Base-by-base conservation (phyloP, 37 sponge, comb jelly and placozoan genomes). In the Dysidea cf. avara region DNA sequence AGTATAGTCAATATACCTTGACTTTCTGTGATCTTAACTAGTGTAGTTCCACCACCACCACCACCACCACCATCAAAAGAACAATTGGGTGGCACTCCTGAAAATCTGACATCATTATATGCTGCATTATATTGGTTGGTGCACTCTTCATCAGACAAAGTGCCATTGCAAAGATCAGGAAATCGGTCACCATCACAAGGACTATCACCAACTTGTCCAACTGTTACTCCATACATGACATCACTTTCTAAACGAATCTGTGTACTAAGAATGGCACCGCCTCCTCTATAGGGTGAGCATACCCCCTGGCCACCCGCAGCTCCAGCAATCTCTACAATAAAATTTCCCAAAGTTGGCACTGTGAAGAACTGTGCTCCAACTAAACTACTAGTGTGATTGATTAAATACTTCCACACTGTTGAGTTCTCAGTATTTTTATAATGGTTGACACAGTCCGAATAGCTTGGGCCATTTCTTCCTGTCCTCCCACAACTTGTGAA, bases 221-320 rank as follows among this genome's bases (percentile, higher is more conserved):
- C 76, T 13, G 74, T 28, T 3, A 86, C 75, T 2, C 72, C 40
- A 22, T 76, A 21, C n/a, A n/a, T n/a, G n/a, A n/a, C n/a, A 13
- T 74, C 54, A 16, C 53, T 3, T 14, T 57, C 70, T n/a, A 86
- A 7, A 1, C 39, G 2, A 3, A 79, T 31, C 11, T n/a, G 53
- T 14, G 13, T 34, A 28, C n/a, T 65, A 24, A 50, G 18, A 16
- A 75, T 34, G 5, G 52, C 47, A 22, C 87, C 80, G 12, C 11
- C 12, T 12, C 81, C 81, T 17, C 21, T 50, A 39, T 22, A 7
- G 18, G 34, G 48, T 24, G 51, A 80, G 46, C 87, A 86, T 40
- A 86, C 18, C 0, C 87, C 87, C 2, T 38, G 34, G 20, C 87
- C 87, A 30, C 87, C 87, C 1, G 75, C 24, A 28, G 79, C 87